Conservation (phyloP, 2,888 invertebrate genomes). For the Brachycybe producta region DNA sequence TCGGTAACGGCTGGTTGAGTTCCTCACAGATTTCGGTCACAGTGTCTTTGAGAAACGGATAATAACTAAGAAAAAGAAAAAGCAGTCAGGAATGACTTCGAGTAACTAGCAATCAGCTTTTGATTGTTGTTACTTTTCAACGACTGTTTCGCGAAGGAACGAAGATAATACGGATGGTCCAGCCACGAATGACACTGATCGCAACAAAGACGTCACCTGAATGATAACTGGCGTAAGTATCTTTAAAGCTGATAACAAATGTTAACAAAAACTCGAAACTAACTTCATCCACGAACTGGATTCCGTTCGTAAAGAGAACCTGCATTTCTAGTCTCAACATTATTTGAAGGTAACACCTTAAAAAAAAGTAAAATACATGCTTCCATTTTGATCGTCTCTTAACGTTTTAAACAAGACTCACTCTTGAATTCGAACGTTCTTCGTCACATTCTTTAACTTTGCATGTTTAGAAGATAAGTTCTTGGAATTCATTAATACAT, state of each 20-base stretch:
- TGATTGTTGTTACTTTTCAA: conserved; percentile 12
- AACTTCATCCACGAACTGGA: too few relatives aligned
- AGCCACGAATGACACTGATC: conserved; percentile 9
- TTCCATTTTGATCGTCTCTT: background rate
- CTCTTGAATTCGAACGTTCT: conserved; percentile 1
- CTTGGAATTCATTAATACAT: background rate
- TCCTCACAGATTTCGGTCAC: conserved; percentile 11
- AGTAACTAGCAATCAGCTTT: background rate
- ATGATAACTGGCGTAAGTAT: too few relatives aligned
- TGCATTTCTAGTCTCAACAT: conserved; percentile 6
- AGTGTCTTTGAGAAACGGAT: conserved; percentile 8
- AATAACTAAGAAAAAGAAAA: conserved; percentile 7
- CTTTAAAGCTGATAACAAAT: too few relatives aligned
- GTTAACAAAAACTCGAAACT: too few relatives aligned
- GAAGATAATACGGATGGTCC: conserved; percentile 4
- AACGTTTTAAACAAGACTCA: background rate
- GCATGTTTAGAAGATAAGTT: background rate
- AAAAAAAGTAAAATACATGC: background rate
- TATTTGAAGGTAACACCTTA: conserved; percentile 4
- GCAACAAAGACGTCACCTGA: conserved; percentile 9
- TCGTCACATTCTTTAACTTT: background rate
- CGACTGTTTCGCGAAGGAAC: conserved; percentile 10
- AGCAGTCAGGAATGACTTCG: background rate
- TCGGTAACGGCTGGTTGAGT: conserved; percentile 8
- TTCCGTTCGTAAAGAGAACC: too few relatives aligned